These are phyloP conservation scores for Drosophila mulleri DNA, from an alignment of 2,888 invertebrate genomes.

Conservation along the genomic window DNA sequence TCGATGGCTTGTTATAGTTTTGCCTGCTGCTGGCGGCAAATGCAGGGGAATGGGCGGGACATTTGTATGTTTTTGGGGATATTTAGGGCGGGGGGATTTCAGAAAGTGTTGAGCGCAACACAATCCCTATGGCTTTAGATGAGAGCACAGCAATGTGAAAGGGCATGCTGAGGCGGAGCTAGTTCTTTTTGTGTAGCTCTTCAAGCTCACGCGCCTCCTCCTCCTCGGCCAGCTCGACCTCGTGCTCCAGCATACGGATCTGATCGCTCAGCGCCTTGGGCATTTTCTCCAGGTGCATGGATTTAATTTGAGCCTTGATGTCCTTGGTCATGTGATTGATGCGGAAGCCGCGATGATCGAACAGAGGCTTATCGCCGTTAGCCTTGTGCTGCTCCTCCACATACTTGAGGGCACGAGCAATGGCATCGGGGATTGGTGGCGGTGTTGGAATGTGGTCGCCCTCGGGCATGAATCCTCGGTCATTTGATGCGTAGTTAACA, in stretches of 20 bases:
- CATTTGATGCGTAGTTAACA: constrained; percentile 86
- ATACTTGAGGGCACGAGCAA: constrained; percentile 90
- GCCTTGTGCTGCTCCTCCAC: constrained; percentile 86
- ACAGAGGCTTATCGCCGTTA: constrained; percentile 78
- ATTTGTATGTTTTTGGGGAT: constrained; percentile 20
- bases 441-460: constrained; percentile 90
- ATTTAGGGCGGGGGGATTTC: constrained; percentile 16
- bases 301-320: constrained; percentile 75
- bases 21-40: constrained; percentile 58
- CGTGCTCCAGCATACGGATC: constrained; percentile 73
- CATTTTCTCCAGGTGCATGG: constrained; percentile 69
- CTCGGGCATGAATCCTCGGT: constrained; percentile 86
- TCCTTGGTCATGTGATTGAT: constrained; percentile 81
- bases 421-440: constrained; percentile 90
- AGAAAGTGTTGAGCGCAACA: constrained; percentile 24
- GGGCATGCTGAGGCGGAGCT: neutral
- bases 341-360: constrained; percentile 82
- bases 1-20: constrained; percentile 73
- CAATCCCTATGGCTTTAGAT: constrained; percentile 52
- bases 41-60: constrained; percentile 63
- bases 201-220: constrained; percentile 58
- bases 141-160: constrained; percentile 34
- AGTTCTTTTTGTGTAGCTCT: constrained; percentile 18
- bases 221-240: constrained; percentile 74
- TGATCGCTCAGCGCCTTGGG: constrained; percentile 72